Conservation (phyloP, 2,797 vertebrate species). For the Microchirus variegatus region DNA sequence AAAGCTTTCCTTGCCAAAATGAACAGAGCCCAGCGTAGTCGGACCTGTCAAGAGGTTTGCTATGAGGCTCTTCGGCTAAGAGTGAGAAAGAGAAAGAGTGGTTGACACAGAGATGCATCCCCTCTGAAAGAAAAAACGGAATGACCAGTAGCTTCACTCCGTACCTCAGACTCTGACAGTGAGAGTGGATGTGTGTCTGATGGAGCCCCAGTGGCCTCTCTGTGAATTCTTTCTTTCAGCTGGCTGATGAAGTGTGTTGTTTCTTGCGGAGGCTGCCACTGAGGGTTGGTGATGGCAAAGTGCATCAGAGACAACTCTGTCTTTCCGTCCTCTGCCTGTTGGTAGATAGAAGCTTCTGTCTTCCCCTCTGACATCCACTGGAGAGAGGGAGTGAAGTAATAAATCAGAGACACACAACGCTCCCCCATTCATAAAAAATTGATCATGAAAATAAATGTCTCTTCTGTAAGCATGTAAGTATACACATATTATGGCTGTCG, state of each 20-base stretch:
- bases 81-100: conserved; percentile 1
- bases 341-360: conserved; percentile 97
- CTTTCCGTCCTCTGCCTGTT: conserved; percentile 97
- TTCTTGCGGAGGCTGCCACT: conserved; percentile 95
- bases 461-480: neutral
- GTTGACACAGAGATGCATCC: neutral
- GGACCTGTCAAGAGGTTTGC: conserved; percentile 90
- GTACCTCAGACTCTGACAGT: conserved; percentile 92
- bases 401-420: neutral
- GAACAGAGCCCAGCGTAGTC: conserved; percentile 84
- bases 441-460: neutral
- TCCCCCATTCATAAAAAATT: too few relatives aligned
- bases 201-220: conserved; percentile 85
- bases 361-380: conserved; percentile 97
- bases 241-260: conserved; percentile 97
- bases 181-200: conserved; percentile 87
- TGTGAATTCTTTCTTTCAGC: conserved; percentile 93
- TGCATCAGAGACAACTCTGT: conserved; percentile 98
- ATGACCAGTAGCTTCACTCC: neutral
- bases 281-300: conserved; percentile 98
- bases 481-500: neutral
- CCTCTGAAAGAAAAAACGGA: neutral
- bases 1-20: conserved; percentile 85
- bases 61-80: conserved; percentile 93
- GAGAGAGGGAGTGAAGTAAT: conserved; percentile 14